phyloP scores from a whole-genome alignment of 1,140 invertebrate genomes.

The Bombyx mandarina region DNA sequence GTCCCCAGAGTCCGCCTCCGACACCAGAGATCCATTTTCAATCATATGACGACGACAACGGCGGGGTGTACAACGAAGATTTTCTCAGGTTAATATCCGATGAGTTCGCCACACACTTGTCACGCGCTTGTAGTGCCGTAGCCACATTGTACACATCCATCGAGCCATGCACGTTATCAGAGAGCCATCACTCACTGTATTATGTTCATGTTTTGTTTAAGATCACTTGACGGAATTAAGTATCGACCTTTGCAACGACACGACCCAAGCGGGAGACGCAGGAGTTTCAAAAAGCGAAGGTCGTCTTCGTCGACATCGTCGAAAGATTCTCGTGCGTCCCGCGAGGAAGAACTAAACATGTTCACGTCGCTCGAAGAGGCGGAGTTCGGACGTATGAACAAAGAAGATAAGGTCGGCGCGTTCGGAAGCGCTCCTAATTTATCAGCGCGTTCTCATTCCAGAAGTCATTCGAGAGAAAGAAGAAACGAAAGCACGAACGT shows the following conservation, averaged over 20 bases:
- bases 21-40: constrained; percentile 65
- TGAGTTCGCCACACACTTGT: constrained; percentile 27
- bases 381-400: constrained; percentile 64
- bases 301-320: constrained; percentile 73
- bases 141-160: constrained; percentile 18
- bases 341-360: constrained; percentile 73
- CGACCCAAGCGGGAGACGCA: constrained; percentile 71
- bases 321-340: constrained; percentile 69
- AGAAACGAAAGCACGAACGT: constrained; percentile 32
- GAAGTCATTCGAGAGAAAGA: constrained; percentile 61
- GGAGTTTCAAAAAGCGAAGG: constrained; percentile 72
- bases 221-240: constrained; percentile 74
- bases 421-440: constrained; percentile 65
- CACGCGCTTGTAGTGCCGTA: constrained; percentile 37
- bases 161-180: constrained; percentile 17
- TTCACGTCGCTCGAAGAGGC: constrained; percentile 74
- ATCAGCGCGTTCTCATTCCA: constrained; percentile 62
- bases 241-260: constrained; percentile 70
- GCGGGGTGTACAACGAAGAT: constrained; percentile 55
- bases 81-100: constrained; percentile 69
- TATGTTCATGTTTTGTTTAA: constrained; percentile 67
- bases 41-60: constrained; percentile 56
- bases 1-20: constrained; percentile 43
- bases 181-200: constrained; percentile 24
- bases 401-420: constrained; percentile 24